phyloP scores from a whole-genome alignment of 2,888 invertebrate genomes.

The Catonia carolina region DNA sequence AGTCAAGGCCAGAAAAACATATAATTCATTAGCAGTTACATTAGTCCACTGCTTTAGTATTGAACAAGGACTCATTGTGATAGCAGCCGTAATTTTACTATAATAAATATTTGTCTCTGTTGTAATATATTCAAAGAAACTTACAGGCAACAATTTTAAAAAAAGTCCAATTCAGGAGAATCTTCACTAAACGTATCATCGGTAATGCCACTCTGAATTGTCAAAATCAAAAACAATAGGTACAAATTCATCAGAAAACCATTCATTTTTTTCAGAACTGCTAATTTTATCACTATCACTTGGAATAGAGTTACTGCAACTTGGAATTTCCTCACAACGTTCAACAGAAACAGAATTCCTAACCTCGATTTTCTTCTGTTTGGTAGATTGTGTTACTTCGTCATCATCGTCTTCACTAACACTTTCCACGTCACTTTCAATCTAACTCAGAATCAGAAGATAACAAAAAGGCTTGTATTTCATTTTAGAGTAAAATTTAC shows the following conservation, averaged over 20 bases:
- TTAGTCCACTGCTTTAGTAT: slow-evolving; percentile 12
- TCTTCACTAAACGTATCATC: background rate
- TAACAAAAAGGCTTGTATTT: slow-evolving; percentile 4
- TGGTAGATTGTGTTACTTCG: no score
- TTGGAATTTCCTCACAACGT: background rate
- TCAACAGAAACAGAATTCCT: background rate
- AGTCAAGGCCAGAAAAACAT: slow-evolving; percentile 16
- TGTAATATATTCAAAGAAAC: slow-evolving; percentile 17
- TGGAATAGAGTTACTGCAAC: background rate
- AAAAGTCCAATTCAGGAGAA: background rate
- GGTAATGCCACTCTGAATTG: background rate
- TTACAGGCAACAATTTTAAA: background rate
- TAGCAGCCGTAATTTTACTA: background rate
- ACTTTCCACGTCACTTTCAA: background rate
- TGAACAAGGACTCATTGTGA: background rate
- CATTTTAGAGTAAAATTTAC: slow-evolving; percentile 2
- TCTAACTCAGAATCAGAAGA: slow-evolving; percentile 6
- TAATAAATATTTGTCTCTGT: slow-evolving; percentile 29
- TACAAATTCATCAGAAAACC: background rate
- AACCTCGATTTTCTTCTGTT: no score
- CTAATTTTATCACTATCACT: slow-evolving; percentile 4
- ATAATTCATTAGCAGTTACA: slow-evolving; percentile 30
- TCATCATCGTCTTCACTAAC: background rate
- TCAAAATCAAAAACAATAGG: slow-evolving; percentile 6
- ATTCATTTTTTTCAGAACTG: no score